Base-by-base conservation (phyloP, 2,888 invertebrate genomes). In the Empis stercorea region DNA sequence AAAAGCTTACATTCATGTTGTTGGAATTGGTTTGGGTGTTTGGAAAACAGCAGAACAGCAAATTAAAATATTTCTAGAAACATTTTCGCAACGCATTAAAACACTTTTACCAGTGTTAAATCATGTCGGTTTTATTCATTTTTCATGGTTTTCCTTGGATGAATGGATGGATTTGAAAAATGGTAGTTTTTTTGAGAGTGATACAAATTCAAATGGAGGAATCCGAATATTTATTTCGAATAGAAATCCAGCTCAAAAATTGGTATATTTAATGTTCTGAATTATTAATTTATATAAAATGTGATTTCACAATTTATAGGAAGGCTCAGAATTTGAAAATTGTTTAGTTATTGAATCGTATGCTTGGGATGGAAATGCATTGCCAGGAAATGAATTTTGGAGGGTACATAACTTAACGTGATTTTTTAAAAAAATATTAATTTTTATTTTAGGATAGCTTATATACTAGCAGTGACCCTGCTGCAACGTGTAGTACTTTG, bases 361-460 rank as follows among this genome's bases (percentile, higher is more conserved):
- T 57, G 79, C 84, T 1, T 81, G 82, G 79, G 79, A 80, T 56
- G 75, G 78, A 2, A 81, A 81, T 55, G 73, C 80, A 5, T 72
- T 77, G 45, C 80, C 80, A 3, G 80, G 80, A 37, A 80, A 80
- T 55, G 80, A 80, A 57, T 80, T 76, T 59, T 80, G 80, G 80
- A 54, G 54, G 27, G 70, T 68, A 17, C 4, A 3, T 32, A 13
- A 32, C 4, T n/a, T 10, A 5, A 32, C 6, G 10, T 13, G 10
- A 30, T 43, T 30, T 20, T 15, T 5, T 3, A 40, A 34, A 4
- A 34, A 7, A 34, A 34, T 13, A 5, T n/a, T n/a, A 34, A 34
- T 34, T n/a, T n/a, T 34, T 4, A n/a, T 34, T 34, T n/a, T 34
- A 34, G 34, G 13, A 34, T 5, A 5, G n/a, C 1, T 7, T 34